Evolutionary conservation across 2,888 invertebrate genomes (phyloP).

Genomic region (Mystacides longicornis): DNA sequence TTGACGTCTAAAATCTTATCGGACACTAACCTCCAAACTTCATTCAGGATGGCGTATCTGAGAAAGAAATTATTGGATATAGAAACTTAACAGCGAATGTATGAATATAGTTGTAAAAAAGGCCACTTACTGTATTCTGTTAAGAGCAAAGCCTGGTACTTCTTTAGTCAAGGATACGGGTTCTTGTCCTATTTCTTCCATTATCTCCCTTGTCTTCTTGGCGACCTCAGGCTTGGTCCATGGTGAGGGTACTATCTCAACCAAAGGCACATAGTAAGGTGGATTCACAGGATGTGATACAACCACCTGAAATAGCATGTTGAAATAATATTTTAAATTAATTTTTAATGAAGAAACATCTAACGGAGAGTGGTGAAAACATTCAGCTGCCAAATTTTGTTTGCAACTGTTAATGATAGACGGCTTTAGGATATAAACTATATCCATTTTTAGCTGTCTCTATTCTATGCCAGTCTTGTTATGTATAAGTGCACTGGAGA

Average conservation of each 20-base stretch:
- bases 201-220: slow-evolving; percentile 61
- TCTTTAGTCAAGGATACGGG: slow-evolving; percentile 83
- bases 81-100: not conserved
- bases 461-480: too few species aligned
- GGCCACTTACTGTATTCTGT: slow-evolving; percentile 71
- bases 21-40: slow-evolving; percentile 82
- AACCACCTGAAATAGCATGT: slow-evolving; percentile 48
- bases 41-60: slow-evolving; percentile 87
- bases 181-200: slow-evolving; percentile 85
- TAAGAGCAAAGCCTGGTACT: slow-evolving; percentile 87
- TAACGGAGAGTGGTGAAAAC: too few species aligned
- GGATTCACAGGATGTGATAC: slow-evolving; percentile 96
- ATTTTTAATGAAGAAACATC: too few species aligned
- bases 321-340: too few species aligned
- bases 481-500: too few species aligned
- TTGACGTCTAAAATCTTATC: slow-evolving; percentile 78
- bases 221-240: slow-evolving; percentile 81
- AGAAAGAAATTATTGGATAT: too few species aligned
- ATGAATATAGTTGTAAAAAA: not conserved
- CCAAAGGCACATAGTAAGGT: slow-evolving; percentile 90
- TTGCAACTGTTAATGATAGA: too few species aligned
- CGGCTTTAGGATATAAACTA: too few species aligned
- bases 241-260: slow-evolving; percentile 90
- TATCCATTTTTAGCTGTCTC: too few species aligned
- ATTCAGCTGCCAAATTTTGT: too few species aligned